These are phyloP conservation scores for Torymus aiolomorphi DNA, from an alignment of 2,888 invertebrate genomes.

Conservation along the genomic window DNA sequence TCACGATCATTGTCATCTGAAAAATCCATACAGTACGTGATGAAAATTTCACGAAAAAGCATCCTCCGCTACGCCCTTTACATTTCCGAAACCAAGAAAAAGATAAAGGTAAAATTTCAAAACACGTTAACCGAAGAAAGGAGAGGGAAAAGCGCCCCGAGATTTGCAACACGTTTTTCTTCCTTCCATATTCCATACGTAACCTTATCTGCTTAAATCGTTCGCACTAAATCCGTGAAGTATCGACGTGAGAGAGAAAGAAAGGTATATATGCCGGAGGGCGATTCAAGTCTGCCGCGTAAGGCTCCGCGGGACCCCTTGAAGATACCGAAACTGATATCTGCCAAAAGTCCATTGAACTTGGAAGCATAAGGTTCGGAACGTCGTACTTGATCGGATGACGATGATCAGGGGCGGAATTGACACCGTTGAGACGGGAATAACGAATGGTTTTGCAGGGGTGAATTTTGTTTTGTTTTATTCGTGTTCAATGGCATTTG, in stretches of 20 bases:
- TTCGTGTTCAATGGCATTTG: too few relatives aligned
- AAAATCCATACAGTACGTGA: too few relatives aligned
- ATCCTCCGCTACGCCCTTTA: too few relatives aligned
- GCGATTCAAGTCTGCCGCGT: slow-evolving; percentile 18
- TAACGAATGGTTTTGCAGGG: too few relatives aligned
- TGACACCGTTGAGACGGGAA: too few relatives aligned
- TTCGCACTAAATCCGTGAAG: slow-evolving; percentile 21
- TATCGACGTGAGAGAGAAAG: slow-evolving; percentile 11
- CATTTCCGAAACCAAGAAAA: too few relatives aligned
- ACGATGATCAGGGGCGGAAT: too few relatives aligned
- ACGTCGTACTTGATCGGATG: too few relatives aligned
- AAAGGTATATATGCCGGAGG: not conserved
- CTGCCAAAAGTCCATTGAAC: slow-evolving; percentile 37
- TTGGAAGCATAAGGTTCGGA: not conserved
- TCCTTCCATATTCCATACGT: slow-evolving; percentile 26
- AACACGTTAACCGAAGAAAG: not conserved
- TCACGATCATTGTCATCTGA: too few relatives aligned
- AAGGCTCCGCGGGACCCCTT: slow-evolving; percentile 24
- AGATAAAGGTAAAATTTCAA: not conserved
- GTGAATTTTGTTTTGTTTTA: too few relatives aligned
- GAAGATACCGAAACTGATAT: slow-evolving; percentile 49
- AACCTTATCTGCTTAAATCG: slow-evolving; percentile 40
- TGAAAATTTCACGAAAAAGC: too few relatives aligned
- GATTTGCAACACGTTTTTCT: slow-evolving; percentile 1
- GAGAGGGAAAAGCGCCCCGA: not conserved